Conservation (phyloP, 1,140 invertebrate species). For the Brachystomella parvula region DNA sequence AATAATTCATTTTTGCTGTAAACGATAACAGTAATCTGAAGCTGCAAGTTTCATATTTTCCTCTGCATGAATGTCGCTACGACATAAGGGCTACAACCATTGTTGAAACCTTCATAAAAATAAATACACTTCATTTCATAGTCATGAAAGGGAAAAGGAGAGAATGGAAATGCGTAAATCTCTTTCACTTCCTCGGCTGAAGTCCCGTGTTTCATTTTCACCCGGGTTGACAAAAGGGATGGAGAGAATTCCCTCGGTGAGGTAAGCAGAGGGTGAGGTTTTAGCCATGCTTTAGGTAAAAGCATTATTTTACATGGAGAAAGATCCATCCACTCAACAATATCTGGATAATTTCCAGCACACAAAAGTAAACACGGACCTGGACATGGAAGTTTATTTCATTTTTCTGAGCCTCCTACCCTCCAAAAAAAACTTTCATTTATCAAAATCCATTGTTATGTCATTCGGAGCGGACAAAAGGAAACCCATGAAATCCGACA, state of each 20-base stretch:
- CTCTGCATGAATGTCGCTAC: no score
- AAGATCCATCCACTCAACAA: constrained; percentile 10
- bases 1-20: no score
- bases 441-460: not conserved
- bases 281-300: no score
- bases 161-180: not conserved
- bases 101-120: not conserved
- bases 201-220: not conserved
- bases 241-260: not conserved
- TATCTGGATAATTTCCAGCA: constrained; percentile 4
- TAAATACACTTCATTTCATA: not conserved
- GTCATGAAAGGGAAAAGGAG: not conserved
- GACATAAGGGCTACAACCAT: no score
- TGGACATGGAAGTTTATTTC: not conserved
- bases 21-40: no score
- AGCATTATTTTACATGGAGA: no score
- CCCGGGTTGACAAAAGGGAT: not conserved
- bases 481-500: not conserved
- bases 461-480: not conserved
- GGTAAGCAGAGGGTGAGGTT: no score
- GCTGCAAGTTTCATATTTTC: no score
- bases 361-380: constrained; percentile 13
- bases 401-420: not conserved
- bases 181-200: no score
- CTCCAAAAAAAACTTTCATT: not conserved